Evolutionary conservation across 2,888 invertebrate genomes (phyloP), one percentile per base, ranked within the genome.

Genomic region (Julus scandinavius): DNA sequence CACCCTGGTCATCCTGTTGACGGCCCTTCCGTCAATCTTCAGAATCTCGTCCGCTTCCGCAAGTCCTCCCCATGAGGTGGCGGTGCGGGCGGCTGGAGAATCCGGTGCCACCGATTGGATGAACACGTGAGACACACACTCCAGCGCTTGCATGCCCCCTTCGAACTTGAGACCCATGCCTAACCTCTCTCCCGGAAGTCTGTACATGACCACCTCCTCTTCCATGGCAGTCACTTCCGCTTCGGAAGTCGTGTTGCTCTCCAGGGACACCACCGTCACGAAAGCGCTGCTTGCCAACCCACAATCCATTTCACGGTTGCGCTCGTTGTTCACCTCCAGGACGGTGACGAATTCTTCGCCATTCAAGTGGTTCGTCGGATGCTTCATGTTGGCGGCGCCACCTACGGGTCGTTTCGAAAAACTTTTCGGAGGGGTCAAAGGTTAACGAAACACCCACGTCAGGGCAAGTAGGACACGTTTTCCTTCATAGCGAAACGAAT

Each of bases 101-200:
- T 96, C 95, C 89, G 95, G 94, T 50, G 97, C 97, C 92, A 97
- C 97, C 90, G 97, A 97, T 91, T 97, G 97, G 89, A 98, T 97
- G 90, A 96, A 95, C 87, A 98, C 94, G 90, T 96, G 94, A 89
- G 96, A 94, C 1, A 98, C 97, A 90, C 94, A 95, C 91, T 97
- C 97, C 13, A 94, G 94, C 58, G 96, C 96, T 90, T 96, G 96
- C 72, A 96, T 96, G 17, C 97, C 97, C 83, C 97, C 97, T 93
- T 98, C 97, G 91, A 98, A 97, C 92, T 97, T 97, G 0, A 98
- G 93, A 0, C 97, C 97, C 91, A 98, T 96, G 1, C 98, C 98
- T 9, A 98, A 94, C 72, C 97, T 95, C 91, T 98, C 98, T 0
- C 98, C 98, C 0, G 97, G 96, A 88, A 98, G 94, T 90, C 98